Evolutionary conservation across 1,140 invertebrate species (phyloP).

Genomic region (Zeugodacus cucurbitae): DNA sequence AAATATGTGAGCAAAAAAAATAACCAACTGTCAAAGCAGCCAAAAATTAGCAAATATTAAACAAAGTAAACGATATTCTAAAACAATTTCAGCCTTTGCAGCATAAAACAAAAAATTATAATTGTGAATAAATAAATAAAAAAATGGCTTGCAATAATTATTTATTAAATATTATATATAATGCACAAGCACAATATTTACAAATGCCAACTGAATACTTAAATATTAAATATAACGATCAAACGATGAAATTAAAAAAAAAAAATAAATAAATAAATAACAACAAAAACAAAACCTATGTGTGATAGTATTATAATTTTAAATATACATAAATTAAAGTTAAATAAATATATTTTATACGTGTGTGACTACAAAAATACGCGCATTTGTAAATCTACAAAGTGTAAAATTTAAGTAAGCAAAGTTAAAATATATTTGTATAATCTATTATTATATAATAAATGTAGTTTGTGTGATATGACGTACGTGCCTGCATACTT

Average conservation of each 20-base stretch:
- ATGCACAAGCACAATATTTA: neutral
- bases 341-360: neutral
- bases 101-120: neutral
- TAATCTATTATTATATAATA: neutral
- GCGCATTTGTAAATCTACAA: neutral
- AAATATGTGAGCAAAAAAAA: neutral
- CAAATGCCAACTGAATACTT: constrained; percentile 7
- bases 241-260: neutral
- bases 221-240: neutral
- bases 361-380: neutral
- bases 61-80: constrained; percentile 19
- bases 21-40: neutral
- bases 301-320: constrained; percentile 13
- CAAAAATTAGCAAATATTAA: neutral
- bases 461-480: constrained; percentile 11
- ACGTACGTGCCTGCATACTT: constrained; percentile 33
- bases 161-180: neutral
- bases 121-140: neutral
- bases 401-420: neutral
- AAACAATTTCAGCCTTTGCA: neutral
- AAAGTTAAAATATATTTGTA: neutral
- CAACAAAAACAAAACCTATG: neutral
- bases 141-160: neutral
- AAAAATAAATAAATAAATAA: neutral
- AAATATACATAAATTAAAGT: neutral